Percentiles rank a stretch among this genome's conserved stretches.
Conservation (phyloP, 1,140 invertebrate genomes). For the Drosophila sechellia region DNA sequence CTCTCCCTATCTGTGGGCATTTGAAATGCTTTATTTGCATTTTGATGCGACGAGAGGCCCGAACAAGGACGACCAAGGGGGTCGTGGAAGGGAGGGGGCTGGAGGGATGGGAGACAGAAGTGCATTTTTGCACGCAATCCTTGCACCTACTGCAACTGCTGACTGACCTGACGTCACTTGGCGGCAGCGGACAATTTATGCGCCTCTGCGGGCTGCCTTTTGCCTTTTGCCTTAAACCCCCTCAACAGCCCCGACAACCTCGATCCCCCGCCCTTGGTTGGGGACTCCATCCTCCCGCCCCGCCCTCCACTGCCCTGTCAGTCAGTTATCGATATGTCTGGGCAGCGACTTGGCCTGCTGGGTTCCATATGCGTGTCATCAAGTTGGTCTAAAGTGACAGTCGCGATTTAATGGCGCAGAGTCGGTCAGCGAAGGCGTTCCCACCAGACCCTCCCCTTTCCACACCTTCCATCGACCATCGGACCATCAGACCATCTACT, state of each 20-base stretch:
- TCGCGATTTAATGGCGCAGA: slow-evolving; percentile 82
- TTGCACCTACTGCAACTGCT: slow-evolving; percentile 67
- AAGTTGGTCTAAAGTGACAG: slow-evolving; percentile 84
- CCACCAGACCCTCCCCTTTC: slow-evolving; percentile 14
- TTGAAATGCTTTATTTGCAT: slow-evolving; percentile 82
- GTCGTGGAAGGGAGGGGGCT: not conserved
- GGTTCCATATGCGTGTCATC: slow-evolving; percentile 79
- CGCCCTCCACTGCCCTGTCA: slow-evolving; percentile 13
- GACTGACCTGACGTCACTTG: slow-evolving; percentile 77
- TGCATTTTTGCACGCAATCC: slow-evolving; percentile 81
- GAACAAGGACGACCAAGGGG: slow-evolving; percentile 5
- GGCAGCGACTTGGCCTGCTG: slow-evolving; percentile 29
- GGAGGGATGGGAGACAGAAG: slow-evolving; percentile 55
- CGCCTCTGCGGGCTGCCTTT: slow-evolving; percentile 48
- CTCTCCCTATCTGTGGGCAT: slow-evolving; percentile 50
- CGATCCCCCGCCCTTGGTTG: too few relatives aligned
- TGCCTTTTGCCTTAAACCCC: slow-evolving; percentile 11
- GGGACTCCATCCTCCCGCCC: slow-evolving; percentile 3
- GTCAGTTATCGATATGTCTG: slow-evolving; percentile 59
- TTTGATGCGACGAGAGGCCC: slow-evolving; percentile 78
- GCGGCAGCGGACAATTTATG: slow-evolving; percentile 78
- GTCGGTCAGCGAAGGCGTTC: slow-evolving; percentile 62
- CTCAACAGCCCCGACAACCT: not conserved
- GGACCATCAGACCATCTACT: too few relatives aligned
- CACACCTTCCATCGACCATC: not conserved